These are phyloP conservation scores for Calephelis nemesis DNA, from an alignment of 1,140 invertebrate species.

Conservation along the genomic window DNA sequence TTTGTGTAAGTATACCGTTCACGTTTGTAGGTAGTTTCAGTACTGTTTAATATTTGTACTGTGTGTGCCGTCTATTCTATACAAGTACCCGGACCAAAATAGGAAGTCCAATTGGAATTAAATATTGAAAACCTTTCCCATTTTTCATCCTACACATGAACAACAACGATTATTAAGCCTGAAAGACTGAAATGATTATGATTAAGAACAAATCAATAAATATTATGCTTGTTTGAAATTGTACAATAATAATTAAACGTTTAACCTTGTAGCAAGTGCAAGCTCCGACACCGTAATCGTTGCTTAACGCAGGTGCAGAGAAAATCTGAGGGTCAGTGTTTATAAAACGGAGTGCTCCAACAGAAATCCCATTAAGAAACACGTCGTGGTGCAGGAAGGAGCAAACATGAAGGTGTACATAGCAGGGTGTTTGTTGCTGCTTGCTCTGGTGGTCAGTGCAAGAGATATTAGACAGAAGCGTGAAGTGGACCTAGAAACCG, in stretches of 20 bases:
- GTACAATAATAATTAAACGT: slow-evolving; percentile 32
- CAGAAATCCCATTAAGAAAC: slow-evolving; percentile 46
- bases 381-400: slow-evolving; percentile 40
- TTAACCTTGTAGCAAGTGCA: slow-evolving; percentile 57
- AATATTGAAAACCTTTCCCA: no score
- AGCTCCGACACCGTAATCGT: slow-evolving; percentile 43
- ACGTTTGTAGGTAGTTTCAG: no score
- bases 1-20: no score
- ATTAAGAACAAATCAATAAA: neutral
- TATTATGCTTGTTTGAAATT: neutral
- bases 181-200: neutral
- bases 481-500: slow-evolving; percentile 53
- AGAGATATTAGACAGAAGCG: slow-evolving; percentile 51
- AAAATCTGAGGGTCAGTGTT: slow-evolving; percentile 53
- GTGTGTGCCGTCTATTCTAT: no score
- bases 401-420: slow-evolving; percentile 50
- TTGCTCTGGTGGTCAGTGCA: slow-evolving; percentile 41
- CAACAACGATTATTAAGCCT: neutral
- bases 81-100: no score
- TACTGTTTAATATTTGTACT: no score
- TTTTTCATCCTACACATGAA: neutral
- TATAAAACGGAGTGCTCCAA: slow-evolving; percentile 58
- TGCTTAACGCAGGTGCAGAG: slow-evolving; percentile 50
- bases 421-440: slow-evolving; percentile 44
- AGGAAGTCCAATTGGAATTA: no score